These are phyloP conservation scores for Cordilura impudica DNA, from an alignment of 2,888 invertebrate species.

Conservation along the genomic window DNA sequence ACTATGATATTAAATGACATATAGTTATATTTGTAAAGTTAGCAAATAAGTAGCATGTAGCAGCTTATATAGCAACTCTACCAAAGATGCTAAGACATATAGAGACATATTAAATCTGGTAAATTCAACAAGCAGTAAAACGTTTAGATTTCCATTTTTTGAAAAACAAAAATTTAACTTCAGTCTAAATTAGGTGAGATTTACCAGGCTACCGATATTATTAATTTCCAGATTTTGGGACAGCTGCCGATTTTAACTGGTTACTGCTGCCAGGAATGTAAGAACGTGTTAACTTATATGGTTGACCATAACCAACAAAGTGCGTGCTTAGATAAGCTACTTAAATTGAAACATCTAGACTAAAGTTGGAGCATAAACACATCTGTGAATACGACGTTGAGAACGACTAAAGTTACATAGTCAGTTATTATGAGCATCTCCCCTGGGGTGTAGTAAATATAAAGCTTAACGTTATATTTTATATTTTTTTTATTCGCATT, in stretches of 20 bases:
- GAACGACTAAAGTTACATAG: conserved; percentile 22
- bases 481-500: not conserved
- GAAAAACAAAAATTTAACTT: too few species aligned
- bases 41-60: not conserved
- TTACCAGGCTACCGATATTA: too few species aligned
- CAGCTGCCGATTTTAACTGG: too few species aligned
- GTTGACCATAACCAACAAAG: conserved; percentile 26
- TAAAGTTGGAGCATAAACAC: not conserved
- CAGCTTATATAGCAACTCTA: too few species aligned
- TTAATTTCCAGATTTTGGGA: too few species aligned
- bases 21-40: conserved; percentile 12
- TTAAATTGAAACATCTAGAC: conserved; percentile 30
- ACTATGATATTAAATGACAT: conserved; percentile 16
- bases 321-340: conserved; percentile 34
- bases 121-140: too few species aligned
- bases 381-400: too few species aligned
- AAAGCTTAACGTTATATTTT: not conserved
- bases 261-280: conserved; percentile 23
- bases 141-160: too few species aligned
- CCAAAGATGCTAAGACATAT: too few species aligned
- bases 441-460: conserved; percentile 47
- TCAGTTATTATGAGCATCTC: conserved; percentile 1
- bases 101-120: too few species aligned
- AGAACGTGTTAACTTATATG: conserved; percentile 27
- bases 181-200: too few species aligned